A percentile compares a stretch with the other conserved stretches of the same genome.
Evolutionary conservation across 2,797 vertebrate genomes (phyloP).

Genomic region (Rhinella marina): DNA sequence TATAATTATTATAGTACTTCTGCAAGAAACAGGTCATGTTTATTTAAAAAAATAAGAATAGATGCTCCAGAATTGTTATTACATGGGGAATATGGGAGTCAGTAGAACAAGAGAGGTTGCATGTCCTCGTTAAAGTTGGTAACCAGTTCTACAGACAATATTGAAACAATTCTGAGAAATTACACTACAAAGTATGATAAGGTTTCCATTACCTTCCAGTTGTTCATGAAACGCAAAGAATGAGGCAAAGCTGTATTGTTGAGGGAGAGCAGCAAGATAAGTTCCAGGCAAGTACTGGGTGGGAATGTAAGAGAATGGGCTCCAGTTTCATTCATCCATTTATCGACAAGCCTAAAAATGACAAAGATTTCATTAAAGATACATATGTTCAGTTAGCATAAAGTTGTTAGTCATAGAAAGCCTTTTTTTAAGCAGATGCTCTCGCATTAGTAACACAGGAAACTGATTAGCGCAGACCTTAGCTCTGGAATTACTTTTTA

Average conservation of each 20-base stretch:
- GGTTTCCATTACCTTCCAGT: constrained; percentile 85
- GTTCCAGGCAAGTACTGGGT: constrained; percentile 84
- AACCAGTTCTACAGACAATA: not conserved
- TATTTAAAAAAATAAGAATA: too few relatives aligned
- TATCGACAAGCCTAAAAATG: constrained; percentile 76
- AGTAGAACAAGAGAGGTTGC: too few relatives aligned
- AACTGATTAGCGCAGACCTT: not conserved
- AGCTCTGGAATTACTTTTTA: constrained; percentile 10
- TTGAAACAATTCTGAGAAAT: not conserved
- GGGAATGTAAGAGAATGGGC: constrained; percentile 87
- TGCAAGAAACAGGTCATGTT: too few relatives aligned
- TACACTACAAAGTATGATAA: not conserved
- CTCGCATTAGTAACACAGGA: not conserved
- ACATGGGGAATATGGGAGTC: too few relatives aligned
- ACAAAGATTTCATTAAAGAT: constrained; percentile 35
- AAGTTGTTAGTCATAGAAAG: not conserved
- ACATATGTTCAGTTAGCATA: not conserved
- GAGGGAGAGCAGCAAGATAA: constrained; percentile 80
- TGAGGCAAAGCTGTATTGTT: constrained; percentile 82
- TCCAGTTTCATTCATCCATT: constrained; percentile 87
- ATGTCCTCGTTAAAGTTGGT: too few relatives aligned
- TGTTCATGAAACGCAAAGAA: constrained; percentile 85
- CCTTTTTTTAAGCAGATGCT: not conserved
- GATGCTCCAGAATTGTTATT: too few relatives aligned
- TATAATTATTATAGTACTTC: too few relatives aligned